phyloP scores from a whole-genome alignment of 2,797 vertebrate genomes.

The Phyllotis vaccarum region DNA sequence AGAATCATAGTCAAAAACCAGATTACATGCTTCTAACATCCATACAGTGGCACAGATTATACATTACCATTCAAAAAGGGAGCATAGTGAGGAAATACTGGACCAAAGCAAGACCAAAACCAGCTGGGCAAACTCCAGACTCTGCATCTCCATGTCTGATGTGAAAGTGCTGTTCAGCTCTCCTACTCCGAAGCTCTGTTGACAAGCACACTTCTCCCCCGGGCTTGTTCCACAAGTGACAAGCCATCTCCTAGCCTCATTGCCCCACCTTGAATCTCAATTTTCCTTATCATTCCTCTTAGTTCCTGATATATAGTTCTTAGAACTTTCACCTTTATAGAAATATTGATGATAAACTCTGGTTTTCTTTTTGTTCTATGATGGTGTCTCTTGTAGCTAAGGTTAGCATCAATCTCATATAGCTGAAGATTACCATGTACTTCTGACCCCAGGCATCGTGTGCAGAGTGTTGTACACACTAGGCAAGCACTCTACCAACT shows the following conservation, averaged over 20 bases:
- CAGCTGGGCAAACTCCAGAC: not conserved
- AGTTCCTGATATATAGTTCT: slow-evolving; percentile 29
- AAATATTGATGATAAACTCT: not conserved
- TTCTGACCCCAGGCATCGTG: not conserved
- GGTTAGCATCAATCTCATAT: too few species aligned
- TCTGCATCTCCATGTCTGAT: not conserved
- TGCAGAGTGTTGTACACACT: too few species aligned
- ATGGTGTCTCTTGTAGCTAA: not conserved
- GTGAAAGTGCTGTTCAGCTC: not conserved
- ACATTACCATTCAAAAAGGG: not conserved
- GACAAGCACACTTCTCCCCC: not conserved
- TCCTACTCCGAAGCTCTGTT: not conserved
- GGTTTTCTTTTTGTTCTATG: not conserved
- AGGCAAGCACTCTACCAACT: not conserved
- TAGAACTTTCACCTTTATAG: not conserved
- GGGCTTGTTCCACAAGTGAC: not conserved
- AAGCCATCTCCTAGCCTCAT: not conserved
- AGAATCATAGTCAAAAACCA: not conserved
- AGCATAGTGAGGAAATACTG: not conserved
- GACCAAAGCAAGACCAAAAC: not conserved
- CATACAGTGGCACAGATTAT: not conserved
- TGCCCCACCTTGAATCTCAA: slow-evolving; percentile 6
- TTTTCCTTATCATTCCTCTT: slow-evolving; percentile 11
- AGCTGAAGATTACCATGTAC: not conserved
- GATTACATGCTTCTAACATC: not conserved